phyloP scores from a whole-genome alignment of 2,797 vertebrate genomes.

The Tangara arthus region DNA sequence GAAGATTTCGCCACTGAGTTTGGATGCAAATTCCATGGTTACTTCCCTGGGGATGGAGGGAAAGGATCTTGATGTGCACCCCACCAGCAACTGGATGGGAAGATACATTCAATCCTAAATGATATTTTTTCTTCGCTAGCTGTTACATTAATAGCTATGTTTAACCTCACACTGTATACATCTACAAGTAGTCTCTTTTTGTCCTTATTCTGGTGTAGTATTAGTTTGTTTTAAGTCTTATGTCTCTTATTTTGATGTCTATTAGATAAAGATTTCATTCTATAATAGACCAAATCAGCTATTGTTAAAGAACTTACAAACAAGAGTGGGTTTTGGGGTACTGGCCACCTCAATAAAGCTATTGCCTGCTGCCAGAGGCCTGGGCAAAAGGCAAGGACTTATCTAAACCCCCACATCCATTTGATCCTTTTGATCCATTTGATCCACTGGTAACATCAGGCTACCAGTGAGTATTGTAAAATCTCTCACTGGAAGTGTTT shows the following conservation, averaged over 20 bases:
- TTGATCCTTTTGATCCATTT: too few species aligned
- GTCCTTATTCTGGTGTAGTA: neutral
- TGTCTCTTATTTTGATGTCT: neutral
- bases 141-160: neutral
- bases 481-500: neutral
- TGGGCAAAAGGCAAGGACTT: neutral
- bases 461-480: neutral
- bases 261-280: neutral
- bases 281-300: neutral
- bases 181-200: neutral
- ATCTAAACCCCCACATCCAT: neutral
- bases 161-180: rapidly evolving
- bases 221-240: neutral
- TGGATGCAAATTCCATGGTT: neutral
- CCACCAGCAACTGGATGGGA: neutral
- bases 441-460: neutral
- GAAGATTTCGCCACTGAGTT: rapidly evolving
- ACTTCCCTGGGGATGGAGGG: neutral
- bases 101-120: neutral
- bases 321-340: neutral
- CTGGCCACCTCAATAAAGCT: neutral
- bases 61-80: neutral
- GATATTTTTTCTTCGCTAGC: rapidly evolving
- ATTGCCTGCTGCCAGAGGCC: neutral
- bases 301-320: neutral